phyloP scores from a whole-genome alignment of 2,797 vertebrate species.

The Lemur catta region DNA sequence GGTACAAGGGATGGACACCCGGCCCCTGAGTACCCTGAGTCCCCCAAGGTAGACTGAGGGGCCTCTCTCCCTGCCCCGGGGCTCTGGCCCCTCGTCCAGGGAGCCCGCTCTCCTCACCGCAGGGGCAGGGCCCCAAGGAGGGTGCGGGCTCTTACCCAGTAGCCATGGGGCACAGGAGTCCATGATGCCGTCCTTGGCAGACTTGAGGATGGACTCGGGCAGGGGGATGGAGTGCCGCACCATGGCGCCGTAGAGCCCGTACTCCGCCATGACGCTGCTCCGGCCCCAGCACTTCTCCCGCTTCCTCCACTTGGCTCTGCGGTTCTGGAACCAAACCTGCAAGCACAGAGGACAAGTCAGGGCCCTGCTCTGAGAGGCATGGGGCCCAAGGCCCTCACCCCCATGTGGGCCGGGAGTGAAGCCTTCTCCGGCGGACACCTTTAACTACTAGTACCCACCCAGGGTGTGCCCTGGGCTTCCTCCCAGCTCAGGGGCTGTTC shows the following conservation, averaged over 20 bases:
- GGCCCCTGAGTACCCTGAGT: not conserved
- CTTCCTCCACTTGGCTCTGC: slow-evolving; percentile 98
- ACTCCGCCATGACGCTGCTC: slow-evolving; percentile 99
- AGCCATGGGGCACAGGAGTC: slow-evolving; percentile 99
- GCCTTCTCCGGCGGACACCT: not conserved
- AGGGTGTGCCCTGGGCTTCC: fast-evolving
- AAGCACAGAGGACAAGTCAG: not conserved
- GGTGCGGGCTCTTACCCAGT: slow-evolving; percentile 88
- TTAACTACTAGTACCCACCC: not conserved
- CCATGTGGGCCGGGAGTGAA: not conserved
- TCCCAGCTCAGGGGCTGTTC: not conserved
- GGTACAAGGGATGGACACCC: not conserved
- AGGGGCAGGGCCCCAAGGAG: slow-evolving; percentile 35
- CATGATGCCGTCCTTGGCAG: slow-evolving; percentile 99
- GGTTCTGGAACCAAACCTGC: slow-evolving; percentile 99
- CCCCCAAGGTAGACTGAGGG: not conserved
- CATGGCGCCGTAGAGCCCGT: slow-evolving; percentile 98
- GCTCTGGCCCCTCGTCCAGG: not conserved
- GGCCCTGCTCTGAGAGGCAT: not conserved
- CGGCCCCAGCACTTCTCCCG: slow-evolving; percentile 99
- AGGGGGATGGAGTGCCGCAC: slow-evolving; percentile 98
- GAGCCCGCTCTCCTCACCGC: not conserved
- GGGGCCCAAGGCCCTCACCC: too few relatives aligned
- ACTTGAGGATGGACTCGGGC: slow-evolving; percentile 98
- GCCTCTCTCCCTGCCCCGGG: not conserved